Conservation (phyloP, 2,888 invertebrate genomes). For the Synergus itoensis region DNA sequence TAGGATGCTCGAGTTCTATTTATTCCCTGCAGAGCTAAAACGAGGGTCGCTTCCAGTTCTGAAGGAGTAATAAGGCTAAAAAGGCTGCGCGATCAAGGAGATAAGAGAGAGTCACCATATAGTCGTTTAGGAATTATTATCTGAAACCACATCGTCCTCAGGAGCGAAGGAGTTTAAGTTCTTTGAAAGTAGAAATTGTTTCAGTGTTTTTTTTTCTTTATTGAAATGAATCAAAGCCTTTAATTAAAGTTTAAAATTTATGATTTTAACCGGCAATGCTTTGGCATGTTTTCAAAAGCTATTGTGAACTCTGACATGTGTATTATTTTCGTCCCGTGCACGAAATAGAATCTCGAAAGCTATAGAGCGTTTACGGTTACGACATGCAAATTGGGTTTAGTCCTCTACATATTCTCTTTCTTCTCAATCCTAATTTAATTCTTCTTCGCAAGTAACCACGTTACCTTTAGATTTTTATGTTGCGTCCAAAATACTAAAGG, state of each 20-base stretch:
- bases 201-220: no score
- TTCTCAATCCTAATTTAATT: constrained; percentile 67
- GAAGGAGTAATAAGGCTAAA: constrained; percentile 15
- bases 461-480: constrained; percentile 51
- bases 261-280: background rate
- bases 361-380: constrained; percentile 52
- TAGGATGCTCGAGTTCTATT: constrained; percentile 69
- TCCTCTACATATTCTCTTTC: constrained; percentile 55
- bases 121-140: constrained; percentile 1
- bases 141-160: background rate
- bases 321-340: constrained; percentile 5
- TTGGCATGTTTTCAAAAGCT: background rate
- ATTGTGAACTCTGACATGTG: background rate
- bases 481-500: background rate
- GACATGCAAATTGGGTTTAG: constrained; percentile 65
- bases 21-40: constrained; percentile 57
- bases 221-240: no score
- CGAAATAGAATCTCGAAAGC: constrained; percentile 6
- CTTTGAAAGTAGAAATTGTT: background rate
- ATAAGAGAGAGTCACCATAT: background rate
- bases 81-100: background rate
- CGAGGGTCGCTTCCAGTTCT: constrained; percentile 48
- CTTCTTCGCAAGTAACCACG: constrained; percentile 51
- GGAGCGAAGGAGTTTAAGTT: no score
- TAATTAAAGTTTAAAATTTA: no score